Evolutionary conservation across 2,113 vertebrate genomes (phyloP).

Genomic region (Hoplias malabaricus): DNA sequence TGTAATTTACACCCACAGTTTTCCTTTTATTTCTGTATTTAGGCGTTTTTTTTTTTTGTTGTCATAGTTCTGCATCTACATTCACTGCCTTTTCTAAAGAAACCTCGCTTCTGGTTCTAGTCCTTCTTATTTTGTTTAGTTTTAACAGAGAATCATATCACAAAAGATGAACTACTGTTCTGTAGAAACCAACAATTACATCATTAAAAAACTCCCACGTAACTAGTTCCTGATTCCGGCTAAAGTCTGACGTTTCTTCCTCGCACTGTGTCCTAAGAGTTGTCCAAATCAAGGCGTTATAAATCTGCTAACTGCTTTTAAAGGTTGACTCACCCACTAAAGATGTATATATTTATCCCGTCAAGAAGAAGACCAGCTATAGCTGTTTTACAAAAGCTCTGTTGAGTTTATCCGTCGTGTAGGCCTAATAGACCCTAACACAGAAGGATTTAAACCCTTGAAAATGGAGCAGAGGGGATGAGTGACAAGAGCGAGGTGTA

Average conservation of each 20-base stretch:
- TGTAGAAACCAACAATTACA: neutral
- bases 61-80: no score
- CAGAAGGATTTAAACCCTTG: constrained; percentile 13
- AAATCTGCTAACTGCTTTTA: neutral
- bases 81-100: no score
- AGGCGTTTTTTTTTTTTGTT: no score
- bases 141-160: neutral
- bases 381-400: neutral
- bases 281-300: neutral
- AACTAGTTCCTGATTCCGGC: neutral
- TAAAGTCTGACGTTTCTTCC: neutral
- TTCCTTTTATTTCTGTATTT: no score
- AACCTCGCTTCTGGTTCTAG: no score
- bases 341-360: neutral
- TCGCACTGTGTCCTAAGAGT: neutral
- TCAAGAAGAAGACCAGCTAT: constrained; percentile 2
- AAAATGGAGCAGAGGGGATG: neutral
- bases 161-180: neutral
- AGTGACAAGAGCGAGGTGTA: constrained; percentile 31
- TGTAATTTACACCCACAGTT: no score
- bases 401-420: neutral
- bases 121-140: no score
- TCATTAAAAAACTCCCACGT: constrained; percentile 11
- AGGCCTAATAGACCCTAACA: neutral
- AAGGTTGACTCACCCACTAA: neutral